Evolutionary conservation across 2,113 vertebrate genomes (phyloP), one percentile per base, ranked within the genome.

Genomic region (Mustela nigripes): DNA sequence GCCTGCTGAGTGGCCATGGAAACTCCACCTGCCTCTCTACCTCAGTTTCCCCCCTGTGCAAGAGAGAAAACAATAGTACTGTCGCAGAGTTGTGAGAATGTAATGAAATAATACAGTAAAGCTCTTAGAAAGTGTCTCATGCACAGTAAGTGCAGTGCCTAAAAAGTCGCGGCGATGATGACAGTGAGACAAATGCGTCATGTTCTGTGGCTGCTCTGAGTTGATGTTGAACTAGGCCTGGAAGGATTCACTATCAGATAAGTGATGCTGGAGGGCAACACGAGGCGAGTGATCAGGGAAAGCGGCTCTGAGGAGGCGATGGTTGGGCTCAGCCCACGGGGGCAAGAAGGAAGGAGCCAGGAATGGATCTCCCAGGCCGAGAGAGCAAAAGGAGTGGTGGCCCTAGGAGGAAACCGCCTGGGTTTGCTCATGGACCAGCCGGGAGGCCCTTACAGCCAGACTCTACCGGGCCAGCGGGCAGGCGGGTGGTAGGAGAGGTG

Each of bases 31-130:
- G 33, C 65, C 16, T 48, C 56, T 45, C 12, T 79, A 74, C 62
- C n/a, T 89, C 45, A 19, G 74, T 62, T 73, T 89, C 24, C 22
- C 26, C 71, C 53, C 67, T 84, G 76, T 94, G 78, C 93, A 95
- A 58, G 60, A 8, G 56, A 24, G 48, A 8, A 36, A 21, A 45
- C 79, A 58, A 76, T 19, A 42, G 6, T n/a, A 48, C 33, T 65
- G 22, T 36, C 24, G 28, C 8, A 31, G 69, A 62, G 16, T 45
- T 74, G 10, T 91, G 50, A 84, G 74, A 88, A 81, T 91, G n/a
- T 76, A 33, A n/a, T 80, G 76, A 78, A 60, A 65, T 78, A 60
- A 83, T 62, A 1, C 63, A 6, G 24, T n/a, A 50, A 91, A 63
- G 1, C 33, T 88, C n/a, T 84, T 48, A 58, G 48, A 62, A 67